Evolutionary conservation across 2,888 invertebrate genomes (phyloP), one percentile per base, ranked within the genome.

Genomic region (Allophyes oxyacanthae): DNA sequence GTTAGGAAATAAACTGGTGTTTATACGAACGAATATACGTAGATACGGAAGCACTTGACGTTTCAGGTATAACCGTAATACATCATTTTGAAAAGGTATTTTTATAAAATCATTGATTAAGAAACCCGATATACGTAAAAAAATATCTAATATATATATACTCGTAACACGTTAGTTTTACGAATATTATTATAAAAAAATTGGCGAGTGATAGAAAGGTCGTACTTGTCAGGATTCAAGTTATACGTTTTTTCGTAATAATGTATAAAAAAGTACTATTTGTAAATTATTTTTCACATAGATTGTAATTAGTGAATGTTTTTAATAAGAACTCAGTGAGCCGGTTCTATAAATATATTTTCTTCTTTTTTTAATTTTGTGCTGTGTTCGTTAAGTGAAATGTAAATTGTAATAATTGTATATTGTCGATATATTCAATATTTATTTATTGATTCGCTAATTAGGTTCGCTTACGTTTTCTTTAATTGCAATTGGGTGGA

Each of bases 381-480:
- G 94, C 94, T 93, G 94, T 93, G 94, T 93, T 93, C 89, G 91
- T 92, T 92, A 92, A 89, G 88, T 90, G 85, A 83, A 75, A 84
- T 93, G 91, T 93, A 93, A 92, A 92, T 90, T 92, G 90, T 92
- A 91, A 90, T 90, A 91, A 91, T 88, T 92, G 94, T 94, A 94
- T 87, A 92, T 90, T 93, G 89, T 92, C 90, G 85, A 89, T 91
- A 90, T 85, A 90, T 89, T 87, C 87, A 86, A 90, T 92, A 91
- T 92, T 92, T 92, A 94, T 94, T 94, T 94, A 93, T 93, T 94
- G 89, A 90, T 90, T 91, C 81, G 86, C 86, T 88, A 85, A 87
- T 87, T 91, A 91, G 88, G 87, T 88, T 89, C 81, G 85, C 86
- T 89, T 87, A 80, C 68, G 54, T 79, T 77, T 72, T 80, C 79